These are phyloP conservation scores for Numenius phaeopus DNA, from an alignment of 2,797 vertebrate species.

Conservation along the genomic window DNA sequence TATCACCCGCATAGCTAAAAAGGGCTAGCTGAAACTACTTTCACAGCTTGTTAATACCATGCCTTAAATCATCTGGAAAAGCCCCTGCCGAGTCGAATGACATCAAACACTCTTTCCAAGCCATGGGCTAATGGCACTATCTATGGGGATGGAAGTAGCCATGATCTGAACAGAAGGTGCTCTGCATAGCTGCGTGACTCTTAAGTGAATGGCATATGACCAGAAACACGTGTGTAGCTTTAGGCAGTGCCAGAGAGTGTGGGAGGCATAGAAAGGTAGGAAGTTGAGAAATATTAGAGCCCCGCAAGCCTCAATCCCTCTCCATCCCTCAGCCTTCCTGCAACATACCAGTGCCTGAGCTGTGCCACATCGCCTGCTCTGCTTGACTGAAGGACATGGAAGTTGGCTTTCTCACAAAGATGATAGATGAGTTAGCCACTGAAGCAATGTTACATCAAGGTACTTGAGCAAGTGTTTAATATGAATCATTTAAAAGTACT, in stretches of 20 bases:
- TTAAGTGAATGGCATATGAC: background rate
- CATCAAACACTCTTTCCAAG: slow-evolving; percentile 39
- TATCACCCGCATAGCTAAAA: slow-evolving; percentile 44
- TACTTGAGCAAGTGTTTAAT: background rate
- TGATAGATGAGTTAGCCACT: background rate
- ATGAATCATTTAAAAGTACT: background rate
- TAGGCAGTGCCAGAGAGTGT: background rate
- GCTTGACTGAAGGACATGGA: background rate
- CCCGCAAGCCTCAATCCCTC: background rate
- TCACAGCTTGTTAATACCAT: slow-evolving; percentile 61
- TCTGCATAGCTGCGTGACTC: background rate
- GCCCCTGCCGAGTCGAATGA: slow-evolving; percentile 30
- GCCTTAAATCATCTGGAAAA: slow-evolving; percentile 69
- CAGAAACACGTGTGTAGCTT: background rate
- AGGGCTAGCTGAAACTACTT: slow-evolving; percentile 42
- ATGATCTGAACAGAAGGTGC: background rate
- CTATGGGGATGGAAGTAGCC: background rate
- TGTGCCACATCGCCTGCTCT: fast-evolving
- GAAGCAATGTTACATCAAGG: background rate
- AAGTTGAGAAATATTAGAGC: background rate
- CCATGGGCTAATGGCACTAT: slow-evolving; percentile 28
- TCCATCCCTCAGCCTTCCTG: background rate
- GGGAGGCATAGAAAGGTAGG: background rate
- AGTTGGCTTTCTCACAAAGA: background rate
- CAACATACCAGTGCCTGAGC: background rate